Evolutionary conservation across 2,113 vertebrate species (phyloP).

Genomic region (Gracilinanus agilis): DNA sequence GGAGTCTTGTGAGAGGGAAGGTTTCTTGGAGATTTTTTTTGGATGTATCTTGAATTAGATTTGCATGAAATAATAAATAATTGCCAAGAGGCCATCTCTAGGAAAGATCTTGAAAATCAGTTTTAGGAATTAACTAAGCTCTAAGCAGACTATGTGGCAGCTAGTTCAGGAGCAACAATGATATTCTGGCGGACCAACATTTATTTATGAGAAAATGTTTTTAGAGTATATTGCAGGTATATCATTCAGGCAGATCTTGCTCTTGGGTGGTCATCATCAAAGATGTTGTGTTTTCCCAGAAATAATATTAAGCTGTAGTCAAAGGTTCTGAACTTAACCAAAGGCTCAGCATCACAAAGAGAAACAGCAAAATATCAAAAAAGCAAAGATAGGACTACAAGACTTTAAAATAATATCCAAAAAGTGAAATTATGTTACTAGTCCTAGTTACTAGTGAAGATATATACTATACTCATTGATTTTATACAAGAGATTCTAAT

Average conservation of each 20-base stretch:
- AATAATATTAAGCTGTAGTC: not conserved
- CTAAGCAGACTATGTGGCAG: not conserved
- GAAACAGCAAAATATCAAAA: not conserved
- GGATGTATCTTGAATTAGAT: not conserved
- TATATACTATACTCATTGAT: not conserved
- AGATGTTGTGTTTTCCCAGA: not conserved
- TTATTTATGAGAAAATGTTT: not conserved
- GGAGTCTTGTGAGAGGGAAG: not conserved
- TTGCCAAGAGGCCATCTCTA: not conserved
- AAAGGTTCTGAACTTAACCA: not conserved
- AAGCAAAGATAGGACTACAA: not conserved
- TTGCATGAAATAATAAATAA: not conserved
- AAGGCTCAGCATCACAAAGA: not conserved
- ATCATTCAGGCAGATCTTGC: not conserved
- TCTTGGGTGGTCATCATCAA: not conserved
- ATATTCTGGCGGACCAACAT: not conserved
- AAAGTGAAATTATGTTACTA: not conserved
- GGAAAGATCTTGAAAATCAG: not conserved
- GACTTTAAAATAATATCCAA: not conserved
- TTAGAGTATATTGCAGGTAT: not conserved
- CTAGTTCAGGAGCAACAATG: not conserved
- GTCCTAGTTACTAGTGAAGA: not conserved
- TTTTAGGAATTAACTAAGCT: not conserved
- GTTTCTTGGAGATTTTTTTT: not conserved
- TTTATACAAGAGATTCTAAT: not conserved